phyloP scores from a whole-genome alignment of 2,113 vertebrate genomes.

The Pseudolaguvia tuberculata region DNA sequence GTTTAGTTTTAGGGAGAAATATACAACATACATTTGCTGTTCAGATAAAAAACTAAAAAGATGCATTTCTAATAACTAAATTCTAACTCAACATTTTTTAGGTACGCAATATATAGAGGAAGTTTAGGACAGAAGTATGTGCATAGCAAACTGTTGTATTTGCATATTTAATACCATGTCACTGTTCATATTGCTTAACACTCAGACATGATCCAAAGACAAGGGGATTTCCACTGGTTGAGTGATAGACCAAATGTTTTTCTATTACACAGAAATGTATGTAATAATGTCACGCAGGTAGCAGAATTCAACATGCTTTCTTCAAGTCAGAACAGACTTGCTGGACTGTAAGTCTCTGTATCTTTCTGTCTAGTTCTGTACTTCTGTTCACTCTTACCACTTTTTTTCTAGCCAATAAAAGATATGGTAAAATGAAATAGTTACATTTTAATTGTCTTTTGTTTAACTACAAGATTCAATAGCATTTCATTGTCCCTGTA shows the following conservation, averaged over 20 bases:
- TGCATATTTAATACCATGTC: neutral
- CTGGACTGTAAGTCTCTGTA: constrained; percentile 5
- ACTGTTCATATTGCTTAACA: constrained; percentile 11
- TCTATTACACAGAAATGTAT: constrained; percentile 14
- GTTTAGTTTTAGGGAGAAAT: constrained; percentile 35
- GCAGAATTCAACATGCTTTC: constrained; percentile 69
- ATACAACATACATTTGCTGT: constrained; percentile 31
- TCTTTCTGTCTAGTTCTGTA: neutral
- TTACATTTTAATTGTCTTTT: neutral
- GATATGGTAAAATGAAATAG: too few species aligned
- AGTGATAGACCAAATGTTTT: constrained; percentile 6
- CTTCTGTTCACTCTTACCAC: too few species aligned
- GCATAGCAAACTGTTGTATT: neutral
- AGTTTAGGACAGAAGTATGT: neutral
- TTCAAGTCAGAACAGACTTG: constrained; percentile 65
- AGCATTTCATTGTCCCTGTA: neutral
- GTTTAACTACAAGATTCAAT: neutral
- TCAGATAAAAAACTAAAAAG: neutral
- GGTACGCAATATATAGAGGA: neutral
- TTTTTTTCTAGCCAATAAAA: too few species aligned
- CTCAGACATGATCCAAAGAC: neutral
- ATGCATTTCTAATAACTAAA: constrained; percentile 4
- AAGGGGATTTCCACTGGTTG: constrained; percentile 35
- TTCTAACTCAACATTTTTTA: neutral
- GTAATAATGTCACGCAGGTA: constrained; percentile 51